A percentile compares a stretch with the other conserved stretches of the same genome.
These are phyloP conservation scores for Odontothrips loti DNA, from an alignment of 2,888 invertebrate genomes.

Conservation along the genomic window DNA sequence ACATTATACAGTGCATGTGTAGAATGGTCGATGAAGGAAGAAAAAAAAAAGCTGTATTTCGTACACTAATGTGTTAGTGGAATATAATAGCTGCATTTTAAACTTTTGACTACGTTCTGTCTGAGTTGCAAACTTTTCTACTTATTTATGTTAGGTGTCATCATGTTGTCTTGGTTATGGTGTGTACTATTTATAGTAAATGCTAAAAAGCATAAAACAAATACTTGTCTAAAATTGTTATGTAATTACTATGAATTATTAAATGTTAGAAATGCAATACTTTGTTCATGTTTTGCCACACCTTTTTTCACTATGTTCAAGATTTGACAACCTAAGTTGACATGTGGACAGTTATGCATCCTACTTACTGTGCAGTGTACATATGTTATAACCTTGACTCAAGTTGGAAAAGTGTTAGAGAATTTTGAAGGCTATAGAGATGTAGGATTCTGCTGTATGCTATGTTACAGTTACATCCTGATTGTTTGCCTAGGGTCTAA, in stretches of 20 bases:
- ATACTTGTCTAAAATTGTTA: slow-evolving; percentile 11
- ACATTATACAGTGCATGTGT: neutral
- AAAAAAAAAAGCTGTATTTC: neutral
- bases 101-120: neutral
- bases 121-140: slow-evolving; percentile 4
- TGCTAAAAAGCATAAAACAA: slow-evolving; percentile 5
- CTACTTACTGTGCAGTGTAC: neutral
- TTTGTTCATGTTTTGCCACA: slow-evolving; percentile 5
- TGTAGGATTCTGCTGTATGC: neutral
- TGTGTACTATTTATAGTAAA: slow-evolving; percentile 13
- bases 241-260: slow-evolving; percentile 18
- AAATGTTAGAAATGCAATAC: slow-evolving; percentile 25
- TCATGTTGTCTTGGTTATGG: slow-evolving; percentile 20
- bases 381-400: neutral
- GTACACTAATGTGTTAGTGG: neutral
- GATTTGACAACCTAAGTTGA: neutral
- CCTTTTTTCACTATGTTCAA: neutral
- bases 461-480: neutral
- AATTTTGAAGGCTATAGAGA: neutral
- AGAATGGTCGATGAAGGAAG: neutral
- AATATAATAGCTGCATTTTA: slow-evolving; percentile 2
- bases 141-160: slow-evolving; percentile 18
- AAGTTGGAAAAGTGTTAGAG: neutral
- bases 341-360: neutral
- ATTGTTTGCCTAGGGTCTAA: neutral